A percentile compares a stretch with the other conserved stretches of the same genome.
phyloP scores from a whole-genome alignment of 1,140 invertebrate species.

The Leptinotarsa undecemlineata region DNA sequence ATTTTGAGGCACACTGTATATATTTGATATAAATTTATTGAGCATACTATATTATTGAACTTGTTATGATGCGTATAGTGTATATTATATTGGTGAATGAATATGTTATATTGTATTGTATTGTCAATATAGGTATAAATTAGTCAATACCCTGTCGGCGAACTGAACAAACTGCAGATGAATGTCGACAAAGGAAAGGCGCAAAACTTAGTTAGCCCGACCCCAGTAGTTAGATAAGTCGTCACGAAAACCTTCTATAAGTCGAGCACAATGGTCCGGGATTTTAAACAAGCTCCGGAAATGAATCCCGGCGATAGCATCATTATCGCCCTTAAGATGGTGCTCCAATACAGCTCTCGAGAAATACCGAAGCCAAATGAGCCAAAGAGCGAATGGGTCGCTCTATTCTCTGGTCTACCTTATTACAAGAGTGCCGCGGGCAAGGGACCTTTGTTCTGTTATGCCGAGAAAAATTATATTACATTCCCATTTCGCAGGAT shows the following conservation, averaged over 20 bases:
- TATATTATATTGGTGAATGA: too few species aligned
- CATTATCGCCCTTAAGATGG: conserved; percentile 35
- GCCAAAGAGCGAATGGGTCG: conserved; percentile 21
- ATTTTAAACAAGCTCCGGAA: conserved; percentile 39
- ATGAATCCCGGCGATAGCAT: conserved; percentile 37
- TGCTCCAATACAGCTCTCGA: conserved; percentile 14
- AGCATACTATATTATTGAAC: too few species aligned
- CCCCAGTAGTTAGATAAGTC: conserved; percentile 16
- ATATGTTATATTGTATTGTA: too few species aligned
- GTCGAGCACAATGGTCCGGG: conserved; percentile 32
- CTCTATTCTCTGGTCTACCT: conserved; percentile 12
- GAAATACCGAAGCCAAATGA: conserved; percentile 23
- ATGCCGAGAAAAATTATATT: not conserved
- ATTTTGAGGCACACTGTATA: too few species aligned
- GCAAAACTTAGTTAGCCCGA: conserved; percentile 28
- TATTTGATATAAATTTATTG: too few species aligned
- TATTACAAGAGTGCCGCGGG: not conserved
- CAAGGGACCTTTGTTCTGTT: not conserved
- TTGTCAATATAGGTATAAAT: not conserved
- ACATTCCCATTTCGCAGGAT: not conserved
- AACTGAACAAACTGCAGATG: conserved; percentile 6
- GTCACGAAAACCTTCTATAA: conserved; percentile 27
- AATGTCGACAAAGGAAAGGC: not conserved
- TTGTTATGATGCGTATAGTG: too few species aligned
- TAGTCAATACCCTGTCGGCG: not conserved